A percentile compares a stretch with the other conserved stretches of the same genome.
Conservation (phyloP, 2,888 invertebrate genomes). For the Latheticus oryzae region DNA sequence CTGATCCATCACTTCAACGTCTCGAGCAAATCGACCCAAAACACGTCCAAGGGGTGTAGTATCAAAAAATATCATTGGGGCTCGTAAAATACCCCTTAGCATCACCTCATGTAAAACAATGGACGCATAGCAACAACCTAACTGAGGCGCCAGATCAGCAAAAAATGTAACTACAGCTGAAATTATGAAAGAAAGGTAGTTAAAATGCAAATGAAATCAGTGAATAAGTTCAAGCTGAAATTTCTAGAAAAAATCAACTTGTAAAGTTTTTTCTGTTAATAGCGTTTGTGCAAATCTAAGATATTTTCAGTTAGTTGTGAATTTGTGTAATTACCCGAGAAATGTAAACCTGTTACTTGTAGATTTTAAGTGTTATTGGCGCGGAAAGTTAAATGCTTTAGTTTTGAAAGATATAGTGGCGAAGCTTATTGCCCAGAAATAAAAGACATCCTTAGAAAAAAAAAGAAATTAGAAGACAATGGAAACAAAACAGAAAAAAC, state of each 20-base stretch:
- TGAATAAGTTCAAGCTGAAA: too few species aligned
- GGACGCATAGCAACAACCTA: slow-evolving; percentile 76
- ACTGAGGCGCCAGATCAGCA: slow-evolving; percentile 68
- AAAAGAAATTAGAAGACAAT: slow-evolving; percentile 7
- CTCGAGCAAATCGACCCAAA: slow-evolving; percentile 80
- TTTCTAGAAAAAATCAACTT: too few species aligned
- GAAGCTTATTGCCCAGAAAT: slow-evolving; percentile 24
- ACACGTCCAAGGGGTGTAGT: slow-evolving; percentile 82
- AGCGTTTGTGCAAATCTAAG: too few species aligned
- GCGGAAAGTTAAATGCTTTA: too few species aligned
- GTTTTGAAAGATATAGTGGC: too few species aligned
- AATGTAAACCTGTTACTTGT: too few species aligned
- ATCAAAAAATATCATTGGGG: slow-evolving; percentile 83
- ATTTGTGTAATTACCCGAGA: too few species aligned
- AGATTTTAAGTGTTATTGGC: too few species aligned
- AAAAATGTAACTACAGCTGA: slow-evolving; percentile 68
- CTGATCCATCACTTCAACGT: slow-evolving; percentile 79
- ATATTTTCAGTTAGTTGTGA: too few species aligned
- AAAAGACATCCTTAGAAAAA: slow-evolving; percentile 12
- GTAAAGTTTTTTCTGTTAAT: too few species aligned
- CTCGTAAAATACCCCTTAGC: slow-evolving; percentile 72
- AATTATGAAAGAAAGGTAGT: slow-evolving; percentile 55
- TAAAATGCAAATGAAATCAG: too few species aligned
- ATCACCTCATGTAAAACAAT: slow-evolving; percentile 70
- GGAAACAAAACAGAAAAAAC: slow-evolving; percentile 25